phyloP scores from a whole-genome alignment of 2,797 vertebrate genomes.

The Coreius guichenoti region DNA sequence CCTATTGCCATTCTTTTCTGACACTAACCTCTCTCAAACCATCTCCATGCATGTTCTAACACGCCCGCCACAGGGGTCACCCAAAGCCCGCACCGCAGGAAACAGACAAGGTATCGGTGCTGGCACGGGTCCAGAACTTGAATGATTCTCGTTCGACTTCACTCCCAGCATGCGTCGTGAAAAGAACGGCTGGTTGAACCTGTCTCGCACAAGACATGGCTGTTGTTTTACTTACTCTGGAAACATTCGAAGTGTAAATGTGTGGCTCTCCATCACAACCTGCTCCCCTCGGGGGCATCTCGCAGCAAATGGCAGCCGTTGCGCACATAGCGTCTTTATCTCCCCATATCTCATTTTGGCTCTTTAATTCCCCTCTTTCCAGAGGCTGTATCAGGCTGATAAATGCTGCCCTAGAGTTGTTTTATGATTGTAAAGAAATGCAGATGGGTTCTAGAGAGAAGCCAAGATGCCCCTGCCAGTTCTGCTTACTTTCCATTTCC shows the following conservation, averaged over 20 bases:
- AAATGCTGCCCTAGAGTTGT: slow-evolving; percentile 42
- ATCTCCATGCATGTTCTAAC: slow-evolving; percentile 35
- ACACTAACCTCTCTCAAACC: slow-evolving; percentile 17
- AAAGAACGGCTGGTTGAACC: slow-evolving; percentile 39
- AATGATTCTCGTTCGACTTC: slow-evolving; percentile 36
- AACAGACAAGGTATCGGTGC: background rate
- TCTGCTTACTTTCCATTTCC: slow-evolving; percentile 48
- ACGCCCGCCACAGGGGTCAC: slow-evolving; percentile 33
- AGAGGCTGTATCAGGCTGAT: slow-evolving; percentile 42
- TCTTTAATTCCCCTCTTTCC: slow-evolving; percentile 60
- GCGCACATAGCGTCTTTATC: slow-evolving; percentile 53
- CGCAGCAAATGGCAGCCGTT: slow-evolving; percentile 33
- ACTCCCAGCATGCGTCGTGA: slow-evolving; percentile 10
- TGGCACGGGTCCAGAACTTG: slow-evolving; percentile 39
- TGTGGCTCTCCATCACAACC: slow-evolving; percentile 45
- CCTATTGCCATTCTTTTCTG: slow-evolving; percentile 6
- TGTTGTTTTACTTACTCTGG: slow-evolving; percentile 41
- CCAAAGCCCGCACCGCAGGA: slow-evolving; percentile 20
- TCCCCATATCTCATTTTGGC: slow-evolving; percentile 53
- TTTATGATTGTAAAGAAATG: slow-evolving; percentile 47
- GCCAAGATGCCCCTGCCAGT: slow-evolving; percentile 48
- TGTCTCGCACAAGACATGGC: slow-evolving; percentile 20
- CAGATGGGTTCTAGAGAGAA: slow-evolving; percentile 43
- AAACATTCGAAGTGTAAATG: slow-evolving; percentile 44
- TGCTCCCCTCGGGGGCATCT: slow-evolving; percentile 35